These are phyloP conservation scores for Himalopsyche anomala DNA, from an alignment of 2,888 invertebrate species.

Conservation along the genomic window DNA sequence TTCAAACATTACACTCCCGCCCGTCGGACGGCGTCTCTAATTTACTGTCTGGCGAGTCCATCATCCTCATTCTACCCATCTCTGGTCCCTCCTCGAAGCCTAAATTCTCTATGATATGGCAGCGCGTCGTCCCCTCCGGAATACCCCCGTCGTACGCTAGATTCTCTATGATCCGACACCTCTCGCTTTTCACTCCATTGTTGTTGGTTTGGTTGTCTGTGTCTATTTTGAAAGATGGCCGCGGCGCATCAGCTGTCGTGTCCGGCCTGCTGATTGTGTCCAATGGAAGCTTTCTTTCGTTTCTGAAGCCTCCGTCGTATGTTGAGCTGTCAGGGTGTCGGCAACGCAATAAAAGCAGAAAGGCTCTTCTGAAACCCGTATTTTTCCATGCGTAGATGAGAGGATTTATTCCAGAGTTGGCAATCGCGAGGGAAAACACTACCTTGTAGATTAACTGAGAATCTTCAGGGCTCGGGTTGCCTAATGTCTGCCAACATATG, in stretches of 20 bases:
- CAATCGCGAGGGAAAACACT: conserved; percentile 84
- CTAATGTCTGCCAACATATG: conserved; percentile 79
- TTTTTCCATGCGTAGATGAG: conserved; percentile 92
- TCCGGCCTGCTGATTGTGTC: conserved; percentile 70
- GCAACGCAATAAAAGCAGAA: conserved; percentile 82
- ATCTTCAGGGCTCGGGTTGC: conserved; percentile 70
- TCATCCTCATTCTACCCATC: conserved; percentile 69
- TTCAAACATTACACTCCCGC: conserved; percentile 22
- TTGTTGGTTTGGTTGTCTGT: conserved; percentile 55
- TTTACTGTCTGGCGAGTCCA: conserved; percentile 65
- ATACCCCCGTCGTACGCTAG: conserved; percentile 72
- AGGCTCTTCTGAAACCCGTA: conserved; percentile 84
- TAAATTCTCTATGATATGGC: conserved; percentile 76
- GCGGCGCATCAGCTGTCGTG: background rate
- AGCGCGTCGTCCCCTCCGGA: conserved; percentile 71
- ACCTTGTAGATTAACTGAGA: conserved; percentile 77
- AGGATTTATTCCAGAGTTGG: conserved; percentile 89
- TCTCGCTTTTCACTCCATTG: conserved; percentile 70
- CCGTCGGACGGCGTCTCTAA: conserved; percentile 23
- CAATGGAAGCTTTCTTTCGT: conserved; percentile 75
- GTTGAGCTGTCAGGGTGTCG: conserved; percentile 79
- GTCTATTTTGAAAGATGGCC: conserved; percentile 36
- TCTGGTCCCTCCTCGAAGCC: conserved; percentile 72
- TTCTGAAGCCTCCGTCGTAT: conserved; percentile 72
- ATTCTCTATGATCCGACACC: conserved; percentile 73